Evolutionary conservation across 2,888 invertebrate genomes (phyloP), one percentile per base, ranked within the genome.

Genomic region (Andrena marginata): DNA sequence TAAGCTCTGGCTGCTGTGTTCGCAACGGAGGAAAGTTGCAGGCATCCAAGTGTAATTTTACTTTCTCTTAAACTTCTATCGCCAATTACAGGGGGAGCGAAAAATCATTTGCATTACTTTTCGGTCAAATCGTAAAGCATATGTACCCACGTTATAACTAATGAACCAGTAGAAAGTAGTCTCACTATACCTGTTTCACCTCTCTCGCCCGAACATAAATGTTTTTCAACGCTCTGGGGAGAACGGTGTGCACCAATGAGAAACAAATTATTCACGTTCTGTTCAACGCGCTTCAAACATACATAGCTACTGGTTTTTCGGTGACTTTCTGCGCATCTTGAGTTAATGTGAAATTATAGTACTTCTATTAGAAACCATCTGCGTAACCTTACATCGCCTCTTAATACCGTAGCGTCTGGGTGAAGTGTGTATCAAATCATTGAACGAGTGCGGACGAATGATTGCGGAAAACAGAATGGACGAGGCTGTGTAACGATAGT

Each of bases 51-150:
- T 16, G 63, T 64, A 68, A 79, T 79, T 42, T 79, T 13, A 73
- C 82, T 82, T 82, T 82, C 82, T 79, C 82, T 75, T 49, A 49
- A 60, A 69, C 35, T 77, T 54, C 62, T 33, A 20, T 31, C 51
- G 42, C 26, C 51, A 42, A 69, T 54, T 67, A 62, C n/a, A 51
- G 20, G 2, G 16, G 48, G 26, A 31, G 42, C 16, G 10, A 64
- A 73, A 80, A 80, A 67, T 62, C 33, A 42, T 70, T 62, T 60
- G 64, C 65, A 69, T 71, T 56, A 31, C 56, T 71, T 79, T 79
- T 75, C 64, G 72, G 60, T 79, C 56, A 51, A 13, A 51, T 31
- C 33, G 23, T 62, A n/a, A 26, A 33, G 48, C 48, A 31, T 20
- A 2, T 8, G 23, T 56, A n/a, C 13, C 35, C n/a, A n/a, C 31